Percentiles rank a stretch among this genome's conserved stretches.
These are phyloP conservation scores for Rhabdornis inornatus DNA, from an alignment of 2,113 vertebrate species.

Conservation along the genomic window DNA sequence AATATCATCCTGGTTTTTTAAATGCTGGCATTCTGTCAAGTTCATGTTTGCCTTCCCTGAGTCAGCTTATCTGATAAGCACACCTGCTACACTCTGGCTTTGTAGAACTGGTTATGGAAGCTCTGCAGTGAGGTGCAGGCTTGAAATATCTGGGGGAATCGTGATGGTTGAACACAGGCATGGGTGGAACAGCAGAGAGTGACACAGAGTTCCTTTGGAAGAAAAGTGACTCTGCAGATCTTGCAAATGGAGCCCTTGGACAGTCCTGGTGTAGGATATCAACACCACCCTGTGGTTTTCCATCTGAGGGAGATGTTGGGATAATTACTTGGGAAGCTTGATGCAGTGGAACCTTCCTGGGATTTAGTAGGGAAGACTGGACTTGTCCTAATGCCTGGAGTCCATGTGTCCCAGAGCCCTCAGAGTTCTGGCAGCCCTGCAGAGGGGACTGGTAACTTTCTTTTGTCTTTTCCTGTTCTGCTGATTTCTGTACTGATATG, in stretches of 20 bases:
- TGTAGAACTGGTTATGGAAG: not conserved
- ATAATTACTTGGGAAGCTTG: not conserved
- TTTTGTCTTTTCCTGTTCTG: not conserved
- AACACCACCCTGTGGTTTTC: not conserved
- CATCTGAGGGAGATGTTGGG: not conserved
- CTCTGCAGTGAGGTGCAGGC: not conserved
- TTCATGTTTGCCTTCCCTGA: not conserved
- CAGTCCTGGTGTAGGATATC: not conserved
- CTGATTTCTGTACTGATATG: not conserved
- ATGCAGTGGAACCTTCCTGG: not conserved
- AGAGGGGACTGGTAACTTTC: not conserved
- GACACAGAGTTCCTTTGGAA: not conserved
- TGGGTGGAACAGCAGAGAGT: not conserved
- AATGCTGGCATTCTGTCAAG: not conserved
- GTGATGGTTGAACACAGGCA: not conserved
- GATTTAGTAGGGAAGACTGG: not conserved
- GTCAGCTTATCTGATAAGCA: not conserved
- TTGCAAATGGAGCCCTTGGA: not conserved
- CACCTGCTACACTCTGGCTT: not conserved
- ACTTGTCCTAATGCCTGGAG: not conserved
- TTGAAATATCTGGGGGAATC: not conserved
- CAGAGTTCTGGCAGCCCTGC: not conserved
- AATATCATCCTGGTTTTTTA: not conserved
- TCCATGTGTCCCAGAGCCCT: not conserved
- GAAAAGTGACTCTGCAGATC: not conserved